Base-by-base conservation (phyloP, 2,888 invertebrate species). In the Drosophila picticornis region DNA sequence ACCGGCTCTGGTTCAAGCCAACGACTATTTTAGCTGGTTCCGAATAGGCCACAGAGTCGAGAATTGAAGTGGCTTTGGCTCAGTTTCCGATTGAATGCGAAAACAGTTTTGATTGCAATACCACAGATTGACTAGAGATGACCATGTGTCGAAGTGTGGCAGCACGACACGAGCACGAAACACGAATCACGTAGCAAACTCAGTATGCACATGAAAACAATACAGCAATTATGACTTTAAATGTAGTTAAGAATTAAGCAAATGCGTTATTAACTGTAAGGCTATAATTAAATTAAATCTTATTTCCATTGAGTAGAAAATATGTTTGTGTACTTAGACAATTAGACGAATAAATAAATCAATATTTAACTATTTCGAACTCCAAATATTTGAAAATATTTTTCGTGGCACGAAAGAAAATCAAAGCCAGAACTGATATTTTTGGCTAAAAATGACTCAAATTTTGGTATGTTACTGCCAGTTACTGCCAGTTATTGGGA, bases 61-160 rank as follows among this genome's bases (percentile, higher is more conserved):
- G n/a, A 29, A 40, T 19, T 76, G 73, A 72, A 78, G 77, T 63
- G 66, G n/a, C 27, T 36, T 29, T 27, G 46, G 62, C 43, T 78
- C 58, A 64, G 58, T 69, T 74, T 61, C 57, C 64, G 59, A 75
- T 75, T 61, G 61, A 57, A 57, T 68, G 40, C 50, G n/a, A 51
- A 50, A 57, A 29, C 68, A 40, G 57, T 48, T 70, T 70, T 70
- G 58, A 70, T 70, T 53, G 69, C 56, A 43, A 51, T 68, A 50
- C 69, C 29, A 34, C 29, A 29, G 50, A 50, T 27, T 68, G 27
- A 11, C 29, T 25, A 40, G 69, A 22, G 68, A 56, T 25, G 57
- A 11, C 10, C 19, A 34, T 29, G 56, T 67, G 52, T 5, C n/a
- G 0, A 50, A 9, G 36, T 25, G 4, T 25, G 46, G 7, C 46